phyloP scores from a whole-genome alignment of 2,113 vertebrate genomes.

The Aegithalos caudatus region DNA sequence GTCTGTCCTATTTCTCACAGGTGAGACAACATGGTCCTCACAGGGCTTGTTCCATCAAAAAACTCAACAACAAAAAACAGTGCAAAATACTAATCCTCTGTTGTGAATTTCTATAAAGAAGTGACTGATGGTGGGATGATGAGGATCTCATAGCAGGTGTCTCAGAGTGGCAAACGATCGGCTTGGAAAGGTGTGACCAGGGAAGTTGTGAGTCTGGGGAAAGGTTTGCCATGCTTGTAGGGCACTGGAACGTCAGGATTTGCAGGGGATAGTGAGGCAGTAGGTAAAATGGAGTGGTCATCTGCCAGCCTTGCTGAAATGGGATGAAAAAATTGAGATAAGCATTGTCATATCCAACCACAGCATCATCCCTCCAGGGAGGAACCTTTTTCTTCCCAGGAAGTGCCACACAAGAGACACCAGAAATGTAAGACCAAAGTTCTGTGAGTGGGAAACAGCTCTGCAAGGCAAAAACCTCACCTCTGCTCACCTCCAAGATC shows the following conservation, averaged over 20 bases:
- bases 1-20: neutral
- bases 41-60: neutral
- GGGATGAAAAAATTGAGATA: neutral
- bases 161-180: neutral
- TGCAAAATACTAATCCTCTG: neutral
- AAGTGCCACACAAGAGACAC: neutral
- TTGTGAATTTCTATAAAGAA: neutral
- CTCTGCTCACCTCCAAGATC: neutral
- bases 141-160: neutral
- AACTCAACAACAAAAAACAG: neutral
- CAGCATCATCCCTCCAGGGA: neutral
- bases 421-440: neutral
- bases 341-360: neutral
- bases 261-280: neutral
- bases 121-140: neutral
- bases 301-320: neutral
- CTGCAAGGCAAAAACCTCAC: neutral
- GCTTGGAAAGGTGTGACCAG: neutral
- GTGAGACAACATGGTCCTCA: neutral
- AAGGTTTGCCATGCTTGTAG: neutral
- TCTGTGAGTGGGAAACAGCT: neutral
- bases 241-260: neutral
- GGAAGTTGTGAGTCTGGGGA: neutral
- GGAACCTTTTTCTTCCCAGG: neutral
- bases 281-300: neutral